These are phyloP conservation scores for Neosilurus mollespiculum DNA, from an alignment of 2,797 vertebrate species.

Conservation along the genomic window DNA sequence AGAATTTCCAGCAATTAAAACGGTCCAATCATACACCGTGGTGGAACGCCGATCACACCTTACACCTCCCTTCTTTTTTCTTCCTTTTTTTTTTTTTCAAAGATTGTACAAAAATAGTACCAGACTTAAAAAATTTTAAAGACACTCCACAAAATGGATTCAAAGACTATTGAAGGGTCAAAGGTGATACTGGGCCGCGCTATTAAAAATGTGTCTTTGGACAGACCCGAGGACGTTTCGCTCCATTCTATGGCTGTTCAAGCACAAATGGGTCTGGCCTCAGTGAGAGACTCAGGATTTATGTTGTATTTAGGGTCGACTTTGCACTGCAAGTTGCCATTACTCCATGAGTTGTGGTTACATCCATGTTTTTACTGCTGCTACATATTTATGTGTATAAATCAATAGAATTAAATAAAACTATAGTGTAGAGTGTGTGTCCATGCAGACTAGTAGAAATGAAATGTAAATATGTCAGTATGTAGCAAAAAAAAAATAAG, in stretches of 20 bases:
- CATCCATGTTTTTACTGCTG: conserved; percentile 58
- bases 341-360: conserved; percentile 70
- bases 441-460: conserved; percentile 15
- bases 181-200: background rate
- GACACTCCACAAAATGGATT: conserved; percentile 16
- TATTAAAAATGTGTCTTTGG: background rate
- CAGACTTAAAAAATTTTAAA: conserved; percentile 1
- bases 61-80: background rate
- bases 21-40: conserved; percentile 58
- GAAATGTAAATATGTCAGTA: conserved; percentile 60
- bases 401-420: conserved; percentile 22
- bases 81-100: no score
- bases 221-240: background rate
- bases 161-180: background rate
- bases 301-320: conserved; percentile 25
- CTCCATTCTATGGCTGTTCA: conserved; percentile 17
- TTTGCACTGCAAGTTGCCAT: conserved; percentile 44
- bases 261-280: conserved; percentile 26
- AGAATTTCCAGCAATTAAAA: conserved; percentile 47
- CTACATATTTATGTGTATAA: conserved; percentile 57
- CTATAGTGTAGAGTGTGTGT: conserved; percentile 42
- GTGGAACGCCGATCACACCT: background rate
- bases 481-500: conserved; percentile 52
- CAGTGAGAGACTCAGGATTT: conserved; percentile 46
- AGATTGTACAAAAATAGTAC: background rate